Percentiles rank a stretch among this genome's conserved stretches.
phyloP scores from a whole-genome alignment of 2,113 vertebrate species.

The Vombatus ursinus region DNA sequence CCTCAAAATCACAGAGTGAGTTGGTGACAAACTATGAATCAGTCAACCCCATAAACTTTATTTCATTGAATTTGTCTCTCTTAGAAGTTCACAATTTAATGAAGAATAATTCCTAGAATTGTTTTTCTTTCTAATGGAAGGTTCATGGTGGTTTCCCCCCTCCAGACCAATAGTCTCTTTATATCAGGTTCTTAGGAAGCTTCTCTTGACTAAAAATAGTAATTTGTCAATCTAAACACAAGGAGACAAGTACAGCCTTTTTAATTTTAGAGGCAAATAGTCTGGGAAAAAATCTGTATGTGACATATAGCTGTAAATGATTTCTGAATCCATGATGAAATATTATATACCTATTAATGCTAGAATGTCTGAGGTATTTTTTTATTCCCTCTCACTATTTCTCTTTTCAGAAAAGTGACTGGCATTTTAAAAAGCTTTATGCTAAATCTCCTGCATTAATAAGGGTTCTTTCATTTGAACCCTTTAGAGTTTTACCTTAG shows the following conservation, averaged over 20 bases:
- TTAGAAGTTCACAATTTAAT: neutral
- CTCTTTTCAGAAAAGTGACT: neutral
- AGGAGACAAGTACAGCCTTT: neutral
- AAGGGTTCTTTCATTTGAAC: constrained; percentile 52
- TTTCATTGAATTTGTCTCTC: neutral
- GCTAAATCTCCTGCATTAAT: constrained; percentile 11
- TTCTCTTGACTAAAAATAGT: neutral
- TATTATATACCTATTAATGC: neutral
- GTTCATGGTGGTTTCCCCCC: neutral
- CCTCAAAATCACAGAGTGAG: neutral
- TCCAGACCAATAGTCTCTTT: neutral
- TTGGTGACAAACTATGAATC: neutral
- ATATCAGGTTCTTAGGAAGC: neutral
- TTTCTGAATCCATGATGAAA: neutral
- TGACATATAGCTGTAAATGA: neutral
- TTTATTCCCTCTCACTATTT: neutral
- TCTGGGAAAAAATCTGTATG: neutral
- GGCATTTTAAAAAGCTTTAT: constrained; percentile 33
- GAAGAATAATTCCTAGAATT: neutral
- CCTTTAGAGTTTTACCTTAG: constrained; percentile 29
- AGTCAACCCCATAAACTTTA: neutral
- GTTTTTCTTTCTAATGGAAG: neutral
- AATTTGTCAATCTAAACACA: neutral
- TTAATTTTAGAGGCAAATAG: constrained; percentile 40
- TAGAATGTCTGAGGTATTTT: neutral